Evolutionary conservation across 1,140 invertebrate species (phyloP).

Genomic region (Steinernema feltiae): DNA sequence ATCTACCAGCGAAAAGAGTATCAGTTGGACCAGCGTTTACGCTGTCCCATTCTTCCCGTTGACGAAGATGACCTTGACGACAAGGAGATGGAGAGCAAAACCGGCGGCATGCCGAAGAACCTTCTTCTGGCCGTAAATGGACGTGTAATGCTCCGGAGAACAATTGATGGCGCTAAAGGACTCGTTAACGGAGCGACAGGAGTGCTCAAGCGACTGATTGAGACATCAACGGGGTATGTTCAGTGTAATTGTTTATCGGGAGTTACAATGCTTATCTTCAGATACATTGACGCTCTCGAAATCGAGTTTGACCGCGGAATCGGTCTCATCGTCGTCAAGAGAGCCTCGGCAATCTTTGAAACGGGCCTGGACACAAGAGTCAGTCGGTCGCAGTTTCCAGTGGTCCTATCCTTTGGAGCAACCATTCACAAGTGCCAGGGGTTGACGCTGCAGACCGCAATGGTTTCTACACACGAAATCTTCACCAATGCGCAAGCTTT

Average conservation of each 20-base stretch:
- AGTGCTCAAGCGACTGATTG: too few species aligned
- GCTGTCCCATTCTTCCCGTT: background rate
- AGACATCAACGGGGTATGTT: too few species aligned
- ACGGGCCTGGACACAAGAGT: background rate
- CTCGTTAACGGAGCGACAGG: background rate
- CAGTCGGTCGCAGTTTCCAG: constrained; percentile 57
- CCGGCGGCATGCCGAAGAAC: background rate
- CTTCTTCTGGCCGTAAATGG: background rate
- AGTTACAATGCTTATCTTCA: background rate
- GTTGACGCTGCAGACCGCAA: constrained; percentile 52
- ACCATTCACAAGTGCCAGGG: constrained; percentile 60
- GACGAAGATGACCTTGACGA: background rate
- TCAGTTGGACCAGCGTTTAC: background rate
- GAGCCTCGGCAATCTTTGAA: background rate
- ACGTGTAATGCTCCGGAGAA: constrained; percentile 13
- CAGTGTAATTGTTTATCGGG: too few species aligned
- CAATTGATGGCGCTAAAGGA: background rate
- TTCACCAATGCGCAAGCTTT: constrained; percentile 57
- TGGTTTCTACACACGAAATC: constrained; percentile 50
- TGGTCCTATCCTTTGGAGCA: constrained; percentile 56
- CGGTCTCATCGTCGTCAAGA: background rate
- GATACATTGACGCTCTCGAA: background rate
- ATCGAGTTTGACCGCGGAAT: background rate
- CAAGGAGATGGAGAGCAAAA: background rate
- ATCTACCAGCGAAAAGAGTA: background rate